These are phyloP conservation scores for Phalacrocorax brasilianus DNA, from an alignment of 2,113 vertebrate genomes.

Conservation along the genomic window DNA sequence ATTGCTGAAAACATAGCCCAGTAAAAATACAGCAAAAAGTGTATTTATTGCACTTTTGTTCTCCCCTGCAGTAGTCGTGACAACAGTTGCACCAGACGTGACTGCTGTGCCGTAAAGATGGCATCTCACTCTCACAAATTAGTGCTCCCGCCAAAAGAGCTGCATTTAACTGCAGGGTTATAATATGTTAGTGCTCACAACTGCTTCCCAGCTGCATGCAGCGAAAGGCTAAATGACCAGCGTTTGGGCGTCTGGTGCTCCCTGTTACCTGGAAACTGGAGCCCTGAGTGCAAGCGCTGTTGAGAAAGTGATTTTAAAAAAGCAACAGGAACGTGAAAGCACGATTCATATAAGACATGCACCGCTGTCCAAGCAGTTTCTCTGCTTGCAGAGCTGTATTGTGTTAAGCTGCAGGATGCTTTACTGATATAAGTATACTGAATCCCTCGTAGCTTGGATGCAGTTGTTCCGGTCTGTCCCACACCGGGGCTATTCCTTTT, in stretches of 20 bases:
- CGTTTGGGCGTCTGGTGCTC: not conserved
- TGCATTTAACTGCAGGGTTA: not conserved
- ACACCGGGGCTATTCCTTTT: not conserved
- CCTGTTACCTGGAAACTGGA: conserved; percentile 51
- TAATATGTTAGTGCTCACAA: not conserved
- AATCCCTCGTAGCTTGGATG: not conserved
- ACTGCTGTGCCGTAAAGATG: not conserved
- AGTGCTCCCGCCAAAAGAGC: not conserved
- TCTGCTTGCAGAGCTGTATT: not conserved
- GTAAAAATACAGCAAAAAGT: not conserved
- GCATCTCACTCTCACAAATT: not conserved
- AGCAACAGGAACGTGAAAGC: not conserved
- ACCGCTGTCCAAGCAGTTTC: not conserved
- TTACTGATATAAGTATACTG: not conserved
- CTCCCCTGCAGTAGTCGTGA: not conserved
- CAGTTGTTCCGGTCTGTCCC: not conserved
- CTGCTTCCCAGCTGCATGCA: not conserved
- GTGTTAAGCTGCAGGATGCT: not conserved
- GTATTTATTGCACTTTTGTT: not conserved
- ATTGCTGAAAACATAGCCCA: not conserved
- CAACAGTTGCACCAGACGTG: not conserved
- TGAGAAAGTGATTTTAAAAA: conserved; percentile 18
- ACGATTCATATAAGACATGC: not conserved
- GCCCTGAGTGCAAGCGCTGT: not conserved
- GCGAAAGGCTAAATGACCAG: not conserved